Evolutionary conservation across 2,797 vertebrate species (phyloP), one percentile per base, ranked within the genome.

Genomic region (Ptychadena robeensis): DNA sequence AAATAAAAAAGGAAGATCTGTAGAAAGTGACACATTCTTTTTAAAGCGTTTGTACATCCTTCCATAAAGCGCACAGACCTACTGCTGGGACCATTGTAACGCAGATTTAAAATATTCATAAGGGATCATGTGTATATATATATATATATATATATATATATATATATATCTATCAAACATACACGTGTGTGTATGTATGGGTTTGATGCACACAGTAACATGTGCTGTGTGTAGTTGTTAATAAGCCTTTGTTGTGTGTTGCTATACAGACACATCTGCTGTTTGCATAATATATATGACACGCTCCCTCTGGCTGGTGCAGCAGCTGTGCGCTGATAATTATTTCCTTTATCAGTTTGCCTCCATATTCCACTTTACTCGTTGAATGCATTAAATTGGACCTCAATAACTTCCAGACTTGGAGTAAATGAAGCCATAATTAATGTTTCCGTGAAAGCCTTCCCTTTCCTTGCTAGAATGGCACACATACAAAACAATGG

Each of bases 281-380:
- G 80, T 72, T 80, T 89, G 90, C 87, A 85, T 91, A 89, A 89
- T 85, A 87, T 88, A 91, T 86, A 73, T 87, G 88, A 87, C 88
- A 77, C 88, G 90, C 87, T 90, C 84, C 80, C 87, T 32, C 59
- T 88, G 88, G 80, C 91, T 89, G 87, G 65, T 88, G 87, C 59
- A 89, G 86, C 90, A 93, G 90, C 89, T 93, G 89, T 85, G 86
- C 85, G 68, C 85, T 87, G 80, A 88, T 92, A 90, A 91, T 92
- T 89, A 92, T 89, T 90, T 91, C 87, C 82, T 82, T 90, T 90
- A 87, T 90, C 88, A 88, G 86, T 82, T 87, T 85, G 79, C 79
- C 85, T 84, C 79, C 85, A 14, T 88, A 69, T 80, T 87, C 53
- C 69, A 86, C 85, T 88, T 88, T 87, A 83, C 80, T 90, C 88